Conservation (phyloP, 2,797 vertebrate species). For the Tenualosa thibaudeaui region DNA sequence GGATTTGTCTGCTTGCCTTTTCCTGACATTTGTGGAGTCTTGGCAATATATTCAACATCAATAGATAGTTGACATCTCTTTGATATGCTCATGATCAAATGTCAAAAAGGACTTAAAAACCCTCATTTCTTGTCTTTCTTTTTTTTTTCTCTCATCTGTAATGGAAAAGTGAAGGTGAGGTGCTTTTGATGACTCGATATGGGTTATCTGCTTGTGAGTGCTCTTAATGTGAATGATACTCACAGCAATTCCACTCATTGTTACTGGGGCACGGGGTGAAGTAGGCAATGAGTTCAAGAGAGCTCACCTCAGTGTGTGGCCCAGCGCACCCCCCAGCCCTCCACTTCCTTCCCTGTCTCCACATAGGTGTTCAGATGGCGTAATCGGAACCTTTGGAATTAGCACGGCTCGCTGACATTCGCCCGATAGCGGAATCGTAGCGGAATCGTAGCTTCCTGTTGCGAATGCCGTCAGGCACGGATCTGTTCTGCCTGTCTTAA, state of each 20-base stretch:
- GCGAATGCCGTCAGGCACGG: not conserved
- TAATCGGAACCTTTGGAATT: not conserved
- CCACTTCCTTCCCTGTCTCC: not conserved
- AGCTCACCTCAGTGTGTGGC: not conserved
- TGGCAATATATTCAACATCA: not conserved
- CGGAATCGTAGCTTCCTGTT: not conserved
- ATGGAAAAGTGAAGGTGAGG: not conserved
- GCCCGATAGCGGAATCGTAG: not conserved
- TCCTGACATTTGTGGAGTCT: not conserved
- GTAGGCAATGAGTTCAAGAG: constrained; percentile 16
- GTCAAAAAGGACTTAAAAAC: constrained; percentile 10
- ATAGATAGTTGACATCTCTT: not conserved
- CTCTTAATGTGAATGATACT: constrained; percentile 2
- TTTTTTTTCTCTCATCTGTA: constrained; percentile 20
- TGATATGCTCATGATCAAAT: constrained; percentile 10
- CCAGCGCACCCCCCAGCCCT: not conserved
- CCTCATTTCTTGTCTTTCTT: not conserved
- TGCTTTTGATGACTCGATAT: not conserved
- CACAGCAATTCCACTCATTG: not conserved
- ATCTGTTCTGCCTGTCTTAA: not conserved
- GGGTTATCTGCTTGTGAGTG: not conserved
- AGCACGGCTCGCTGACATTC: not conserved
- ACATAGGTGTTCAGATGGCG: not conserved
- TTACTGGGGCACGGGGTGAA: not conserved
- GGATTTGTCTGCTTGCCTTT: not conserved